These are phyloP conservation scores for Mohoua ochrocephala DNA, from an alignment of 2,113 vertebrate species.

Conservation along the genomic window DNA sequence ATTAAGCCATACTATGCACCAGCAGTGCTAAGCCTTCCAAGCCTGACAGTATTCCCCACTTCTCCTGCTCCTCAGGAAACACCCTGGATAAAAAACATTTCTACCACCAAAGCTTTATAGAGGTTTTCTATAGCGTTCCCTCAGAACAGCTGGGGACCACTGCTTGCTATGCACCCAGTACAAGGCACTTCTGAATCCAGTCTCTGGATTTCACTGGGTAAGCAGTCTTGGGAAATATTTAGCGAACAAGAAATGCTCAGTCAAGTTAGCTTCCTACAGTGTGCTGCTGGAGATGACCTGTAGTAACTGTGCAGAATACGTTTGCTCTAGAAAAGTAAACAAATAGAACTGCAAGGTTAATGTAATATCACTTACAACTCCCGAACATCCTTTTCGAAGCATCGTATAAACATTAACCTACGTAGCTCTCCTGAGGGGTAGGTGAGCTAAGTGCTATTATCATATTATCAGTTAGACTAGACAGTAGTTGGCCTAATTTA, in stretches of 20 bases:
- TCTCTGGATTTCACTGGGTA: neutral
- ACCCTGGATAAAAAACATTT: neutral
- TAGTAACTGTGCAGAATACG: neutral
- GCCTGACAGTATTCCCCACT: neutral
- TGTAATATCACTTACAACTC: neutral
- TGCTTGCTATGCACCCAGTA: neutral
- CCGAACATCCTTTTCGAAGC: slow-evolving; percentile 20
- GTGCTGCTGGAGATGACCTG: neutral
- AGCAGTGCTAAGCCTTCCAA: neutral
- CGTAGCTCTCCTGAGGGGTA: neutral
- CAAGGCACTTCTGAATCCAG: neutral
- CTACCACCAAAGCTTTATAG: neutral
- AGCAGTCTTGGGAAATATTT: neutral
- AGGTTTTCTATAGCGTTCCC: neutral
- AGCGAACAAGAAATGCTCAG: neutral
- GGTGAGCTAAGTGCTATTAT: slow-evolving; percentile 17
- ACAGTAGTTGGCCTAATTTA: slow-evolving; percentile 29
- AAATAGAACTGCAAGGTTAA: slow-evolving; percentile 1
- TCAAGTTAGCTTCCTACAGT: neutral
- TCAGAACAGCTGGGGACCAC: neutral
- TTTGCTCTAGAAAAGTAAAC: slow-evolving; percentile 25
- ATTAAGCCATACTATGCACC: neutral
- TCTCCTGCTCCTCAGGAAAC: neutral
- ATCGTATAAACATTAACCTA: slow-evolving; percentile 20
- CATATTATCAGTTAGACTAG: slow-evolving; percentile 25